Evolutionary conservation across 2,113 vertebrate species (phyloP).

Genomic region (Dromas ardeola): DNA sequence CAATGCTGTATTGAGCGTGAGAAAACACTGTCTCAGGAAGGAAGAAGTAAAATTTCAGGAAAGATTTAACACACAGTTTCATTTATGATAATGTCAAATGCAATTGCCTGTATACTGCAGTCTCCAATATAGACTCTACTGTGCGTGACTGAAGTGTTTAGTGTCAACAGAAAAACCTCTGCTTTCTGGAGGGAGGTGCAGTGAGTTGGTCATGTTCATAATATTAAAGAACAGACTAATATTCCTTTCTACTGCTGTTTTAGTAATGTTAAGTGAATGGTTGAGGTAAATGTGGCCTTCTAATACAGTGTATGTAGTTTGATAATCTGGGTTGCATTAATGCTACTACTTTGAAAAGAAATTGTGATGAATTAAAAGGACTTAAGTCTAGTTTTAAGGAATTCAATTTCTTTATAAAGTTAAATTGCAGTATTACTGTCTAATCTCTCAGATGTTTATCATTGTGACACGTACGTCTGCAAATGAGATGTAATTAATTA

Average conservation of each 20-base stretch:
- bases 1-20: neutral
- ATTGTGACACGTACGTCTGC: neutral
- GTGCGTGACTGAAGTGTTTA: neutral
- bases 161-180: neutral
- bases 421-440: neutral
- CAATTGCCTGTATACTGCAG: neutral
- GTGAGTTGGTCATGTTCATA: neutral
- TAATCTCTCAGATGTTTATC: neutral
- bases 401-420: neutral
- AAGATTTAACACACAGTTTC: neutral
- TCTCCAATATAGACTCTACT: neutral
- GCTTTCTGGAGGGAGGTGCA: neutral
- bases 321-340: neutral
- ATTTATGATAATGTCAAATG: neutral
- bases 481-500: neutral
- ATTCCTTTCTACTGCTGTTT: neutral
- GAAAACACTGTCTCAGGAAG: neutral
- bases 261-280: neutral
- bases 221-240: neutral
- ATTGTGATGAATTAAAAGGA: neutral
- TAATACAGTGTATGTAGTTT: neutral
- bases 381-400: neutral
- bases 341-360: neutral
- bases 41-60: slow-evolving; percentile 28
- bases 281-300: neutral